Evolutionary conservation across 2,113 vertebrate species (phyloP).

Genomic region (Mustelus asterias): DNA sequence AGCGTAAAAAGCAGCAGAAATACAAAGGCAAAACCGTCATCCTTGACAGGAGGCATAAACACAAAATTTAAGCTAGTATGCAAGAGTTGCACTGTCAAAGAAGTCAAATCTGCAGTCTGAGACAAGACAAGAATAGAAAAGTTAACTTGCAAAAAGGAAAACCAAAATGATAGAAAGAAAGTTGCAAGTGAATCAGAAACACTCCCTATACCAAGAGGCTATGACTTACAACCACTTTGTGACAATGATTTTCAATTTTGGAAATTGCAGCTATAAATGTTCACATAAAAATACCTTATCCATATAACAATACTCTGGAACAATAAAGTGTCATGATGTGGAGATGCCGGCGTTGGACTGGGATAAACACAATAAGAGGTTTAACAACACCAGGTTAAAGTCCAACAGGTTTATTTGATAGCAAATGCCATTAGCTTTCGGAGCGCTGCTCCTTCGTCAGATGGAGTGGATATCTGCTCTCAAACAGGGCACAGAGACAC

Average conservation of each 20-base stretch:
- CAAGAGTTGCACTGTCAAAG: neutral
- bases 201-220: neutral
- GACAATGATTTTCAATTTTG: neutral
- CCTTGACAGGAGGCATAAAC: neutral
- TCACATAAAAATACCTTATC: neutral
- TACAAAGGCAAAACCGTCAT: neutral
- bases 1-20: neutral
- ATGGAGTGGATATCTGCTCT: no score
- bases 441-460: no score
- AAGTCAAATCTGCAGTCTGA: neutral
- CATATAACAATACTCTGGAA: neutral
- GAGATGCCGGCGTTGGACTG: no score
- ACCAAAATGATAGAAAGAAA: neutral
- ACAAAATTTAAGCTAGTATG: neutral
- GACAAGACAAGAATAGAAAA: neutral
- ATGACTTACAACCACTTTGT: neutral
- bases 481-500: no score
- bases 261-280: neutral
- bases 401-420: no score
- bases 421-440: no score
- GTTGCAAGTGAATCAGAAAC: neutral
- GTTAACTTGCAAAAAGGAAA: neutral
- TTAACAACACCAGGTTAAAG: no score
- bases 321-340: neutral
- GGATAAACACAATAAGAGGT: no score